Percentiles rank a stretch among this genome's conserved stretches.
Evolutionary conservation across 2,888 invertebrate genomes (phyloP).

Genomic region (Operophtera brumata): DNA sequence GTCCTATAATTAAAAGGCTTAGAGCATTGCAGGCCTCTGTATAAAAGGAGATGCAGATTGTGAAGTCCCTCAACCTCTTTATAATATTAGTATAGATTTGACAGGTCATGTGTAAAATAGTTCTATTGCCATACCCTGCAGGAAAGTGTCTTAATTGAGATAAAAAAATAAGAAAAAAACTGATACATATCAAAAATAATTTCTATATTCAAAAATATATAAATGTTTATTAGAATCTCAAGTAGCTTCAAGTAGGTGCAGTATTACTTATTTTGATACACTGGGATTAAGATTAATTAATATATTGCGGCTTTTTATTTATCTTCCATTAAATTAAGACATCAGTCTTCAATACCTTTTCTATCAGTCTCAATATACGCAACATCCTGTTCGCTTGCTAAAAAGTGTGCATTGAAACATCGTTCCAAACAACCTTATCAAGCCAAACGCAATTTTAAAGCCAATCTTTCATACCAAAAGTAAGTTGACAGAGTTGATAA

Average conservation of each 20-base stretch:
- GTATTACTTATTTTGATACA: conserved; percentile 10
- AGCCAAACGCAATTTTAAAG: conserved; percentile 7
- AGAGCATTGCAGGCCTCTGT: too few relatives aligned
- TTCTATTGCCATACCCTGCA: not conserved
- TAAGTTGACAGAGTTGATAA: conserved; percentile 3
- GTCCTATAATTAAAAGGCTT: too few relatives aligned
- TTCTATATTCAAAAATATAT: conserved; percentile 24
- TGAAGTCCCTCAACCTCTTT: too few relatives aligned
- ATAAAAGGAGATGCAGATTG: too few relatives aligned
- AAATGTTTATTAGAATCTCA: conserved; percentile 19
- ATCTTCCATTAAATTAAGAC: conserved; percentile 11
- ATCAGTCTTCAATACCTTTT: conserved; percentile 21
- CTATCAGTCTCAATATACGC: conserved; percentile 22
- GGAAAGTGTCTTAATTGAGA: not conserved
- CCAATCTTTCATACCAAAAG: not conserved
- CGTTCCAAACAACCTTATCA: conserved; percentile 7
- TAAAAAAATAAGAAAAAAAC: conserved; percentile 5
- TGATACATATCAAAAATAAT: conserved; percentile 27
- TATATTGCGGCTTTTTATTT: not conserved
- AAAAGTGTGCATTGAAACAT: conserved; percentile 7
- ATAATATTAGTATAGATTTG: too few relatives aligned
- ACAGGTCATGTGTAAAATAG: not conserved
- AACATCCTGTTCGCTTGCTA: conserved; percentile 11
- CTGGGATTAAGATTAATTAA: conserved; percentile 13
- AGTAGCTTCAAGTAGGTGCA: conserved; percentile 7